phyloP scores from a whole-genome alignment of 2,113 vertebrate genomes.

The Phoxinus phoxinus region DNA sequence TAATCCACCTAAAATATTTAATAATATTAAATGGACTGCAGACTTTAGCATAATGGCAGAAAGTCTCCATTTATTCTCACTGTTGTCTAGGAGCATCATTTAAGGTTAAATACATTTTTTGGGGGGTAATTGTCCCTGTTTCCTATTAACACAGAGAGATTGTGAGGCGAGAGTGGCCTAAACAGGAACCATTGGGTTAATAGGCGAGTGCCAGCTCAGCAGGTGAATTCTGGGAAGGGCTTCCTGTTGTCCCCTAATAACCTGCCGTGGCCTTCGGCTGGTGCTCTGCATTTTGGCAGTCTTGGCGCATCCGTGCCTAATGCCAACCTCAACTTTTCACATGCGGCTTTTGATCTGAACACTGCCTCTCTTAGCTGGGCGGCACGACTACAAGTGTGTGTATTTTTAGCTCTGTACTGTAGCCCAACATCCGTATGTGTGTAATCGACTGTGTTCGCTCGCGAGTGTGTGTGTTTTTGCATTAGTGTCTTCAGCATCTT shows the following conservation, averaged over 20 bases:
- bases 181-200: slow-evolving; percentile 31
- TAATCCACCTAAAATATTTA: no score
- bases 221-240: slow-evolving; percentile 49
- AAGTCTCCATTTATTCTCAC: not conserved
- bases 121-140: not conserved
- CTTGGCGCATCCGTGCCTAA: not conserved
- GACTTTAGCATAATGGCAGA: not conserved
- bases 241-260: slow-evolving; percentile 10
- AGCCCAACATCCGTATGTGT: slow-evolving; percentile 37
- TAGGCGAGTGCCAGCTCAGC: not conserved
- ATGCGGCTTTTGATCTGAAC: not conserved
- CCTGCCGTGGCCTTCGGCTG: slow-evolving; percentile 19
- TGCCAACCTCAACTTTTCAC: not conserved
- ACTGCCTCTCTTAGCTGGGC: slow-evolving; percentile 1
- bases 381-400: slow-evolving; percentile 3
- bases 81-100: not conserved
- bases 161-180: not conserved
- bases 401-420: slow-evolving; percentile 49
- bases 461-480: slow-evolving; percentile 47
- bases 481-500: slow-evolving; percentile 60
- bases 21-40: no score
- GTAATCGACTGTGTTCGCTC: slow-evolving; percentile 18
- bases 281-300: slow-evolving; percentile 13
- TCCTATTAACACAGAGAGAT: not conserved
- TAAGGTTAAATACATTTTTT: not conserved